A percentile compares a stretch with the other conserved stretches of the same genome.
phyloP scores from a whole-genome alignment of 2,888 invertebrate genomes.

The Caenorhabditis sp. region DNA sequence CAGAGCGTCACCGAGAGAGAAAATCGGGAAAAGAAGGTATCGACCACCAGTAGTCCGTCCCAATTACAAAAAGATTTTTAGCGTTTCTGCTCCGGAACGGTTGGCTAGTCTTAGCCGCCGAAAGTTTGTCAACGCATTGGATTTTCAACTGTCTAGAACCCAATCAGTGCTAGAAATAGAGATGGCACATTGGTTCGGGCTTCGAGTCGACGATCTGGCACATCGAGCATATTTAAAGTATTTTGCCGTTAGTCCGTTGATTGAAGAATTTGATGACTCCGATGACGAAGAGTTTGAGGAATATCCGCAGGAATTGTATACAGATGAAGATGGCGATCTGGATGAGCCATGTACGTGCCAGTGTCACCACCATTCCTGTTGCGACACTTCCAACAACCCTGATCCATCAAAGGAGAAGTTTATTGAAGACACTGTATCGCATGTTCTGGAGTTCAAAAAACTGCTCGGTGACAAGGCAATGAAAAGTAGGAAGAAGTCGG shows the following conservation, averaged over 20 bases:
- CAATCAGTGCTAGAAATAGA: conserved; percentile 3
- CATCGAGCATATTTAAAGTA: background rate
- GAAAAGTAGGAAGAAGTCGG: background rate
- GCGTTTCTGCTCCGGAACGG: conserved; percentile 1
- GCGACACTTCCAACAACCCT: background rate
- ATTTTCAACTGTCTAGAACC: background rate
- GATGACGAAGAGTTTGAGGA: conserved; percentile 1
- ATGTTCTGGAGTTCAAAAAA: conserved; percentile 4
- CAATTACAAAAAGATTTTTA: too few species aligned
- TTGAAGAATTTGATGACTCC: background rate
- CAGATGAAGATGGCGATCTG: background rate
- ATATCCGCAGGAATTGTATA: background rate
- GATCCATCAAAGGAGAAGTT: background rate
- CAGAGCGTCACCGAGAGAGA: conserved; percentile 4
- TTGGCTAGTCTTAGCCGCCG: background rate
- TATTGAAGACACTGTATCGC: conserved; percentile 7
- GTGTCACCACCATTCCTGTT: background rate
- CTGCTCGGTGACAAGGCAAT: background rate
- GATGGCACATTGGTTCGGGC: background rate
- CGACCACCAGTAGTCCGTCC: too few species aligned
- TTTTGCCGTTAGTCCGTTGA: background rate
- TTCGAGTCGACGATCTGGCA: background rate
- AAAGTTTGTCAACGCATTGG: background rate
- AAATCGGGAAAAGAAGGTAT: background rate
- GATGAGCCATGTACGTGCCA: background rate